Percentiles rank a stretch among this genome's conserved stretches.
phyloP scores from a whole-genome alignment of 2,888 invertebrate species.

The Strigamia transsilvanica region DNA sequence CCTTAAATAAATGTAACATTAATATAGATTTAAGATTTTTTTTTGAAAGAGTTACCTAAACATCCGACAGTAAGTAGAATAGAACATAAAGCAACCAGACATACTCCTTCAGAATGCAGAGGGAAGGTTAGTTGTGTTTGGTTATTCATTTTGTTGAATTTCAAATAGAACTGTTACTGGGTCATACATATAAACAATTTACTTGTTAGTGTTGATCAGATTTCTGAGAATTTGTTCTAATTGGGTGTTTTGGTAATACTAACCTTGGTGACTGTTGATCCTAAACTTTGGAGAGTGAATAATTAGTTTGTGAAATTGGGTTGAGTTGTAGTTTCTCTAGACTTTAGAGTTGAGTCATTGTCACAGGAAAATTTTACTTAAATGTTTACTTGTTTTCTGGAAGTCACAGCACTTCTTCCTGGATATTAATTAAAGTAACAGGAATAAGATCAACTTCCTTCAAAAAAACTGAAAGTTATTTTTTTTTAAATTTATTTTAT shows the following conservation, averaged over 20 bases:
- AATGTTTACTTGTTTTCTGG: neutral
- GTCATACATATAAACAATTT: too few relatives aligned
- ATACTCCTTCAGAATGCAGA: neutral
- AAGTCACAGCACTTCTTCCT: conserved; percentile 1
- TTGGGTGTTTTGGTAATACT: neutral
- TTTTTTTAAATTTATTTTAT: neutral
- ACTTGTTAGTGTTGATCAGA: too few relatives aligned
- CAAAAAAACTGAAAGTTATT: neutral
- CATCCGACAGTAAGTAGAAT: neutral
- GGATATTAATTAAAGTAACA: conserved; percentile 21
- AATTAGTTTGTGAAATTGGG: too few relatives aligned
- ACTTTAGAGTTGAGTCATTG: neutral
- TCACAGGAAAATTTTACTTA: neutral
- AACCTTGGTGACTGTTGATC: too few relatives aligned
- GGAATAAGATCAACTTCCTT: conserved; percentile 21
- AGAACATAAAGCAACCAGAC: neutral
- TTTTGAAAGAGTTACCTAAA: neutral
- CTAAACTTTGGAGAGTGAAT: too few relatives aligned
- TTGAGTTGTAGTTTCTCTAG: too few relatives aligned
- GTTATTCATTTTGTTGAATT: neutral
- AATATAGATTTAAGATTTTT: neutral
- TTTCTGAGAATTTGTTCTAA: neutral
- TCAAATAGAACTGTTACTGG: too few relatives aligned
- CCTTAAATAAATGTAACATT: conserved; percentile 67
- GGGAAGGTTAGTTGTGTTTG: neutral